phyloP scores from a whole-genome alignment of 2,797 vertebrate species.

The Astyanax mexicanus region DNA sequence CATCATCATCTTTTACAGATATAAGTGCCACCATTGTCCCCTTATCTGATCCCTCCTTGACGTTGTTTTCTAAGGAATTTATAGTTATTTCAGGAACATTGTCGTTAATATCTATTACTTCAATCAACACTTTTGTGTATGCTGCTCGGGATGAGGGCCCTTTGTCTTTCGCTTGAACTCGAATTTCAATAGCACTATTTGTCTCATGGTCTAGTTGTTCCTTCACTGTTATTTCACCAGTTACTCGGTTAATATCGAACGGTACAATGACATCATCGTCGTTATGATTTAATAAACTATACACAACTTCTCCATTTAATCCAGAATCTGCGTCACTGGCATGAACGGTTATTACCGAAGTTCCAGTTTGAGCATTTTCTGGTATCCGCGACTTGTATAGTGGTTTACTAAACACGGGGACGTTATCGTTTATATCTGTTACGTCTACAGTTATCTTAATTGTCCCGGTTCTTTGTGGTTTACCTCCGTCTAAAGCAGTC shows the following conservation, averaged over 20 bases:
- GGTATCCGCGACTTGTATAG: conserved; percentile 63
- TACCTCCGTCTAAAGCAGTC: conserved; percentile 75
- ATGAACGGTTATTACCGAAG: conserved; percentile 62
- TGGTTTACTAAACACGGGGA: conserved; percentile 62
- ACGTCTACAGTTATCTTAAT: conserved; percentile 70
- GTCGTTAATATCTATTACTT: conserved; percentile 61
- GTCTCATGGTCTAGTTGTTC: no score
- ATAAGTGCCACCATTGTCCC: conserved; percentile 74
- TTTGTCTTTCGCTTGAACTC: no score
- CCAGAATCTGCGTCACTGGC: no score
- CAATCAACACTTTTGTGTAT: conserved; percentile 73
- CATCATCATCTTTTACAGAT: conserved; percentile 72
- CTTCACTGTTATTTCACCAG: no score
- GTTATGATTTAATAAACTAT: no score
- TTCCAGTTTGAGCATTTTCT: conserved; percentile 67
- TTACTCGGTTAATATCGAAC: no score
- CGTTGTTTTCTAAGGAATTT: conserved; percentile 65
- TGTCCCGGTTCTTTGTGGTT: conserved; percentile 69
- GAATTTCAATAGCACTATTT: no score
- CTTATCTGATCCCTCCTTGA: conserved; percentile 68
- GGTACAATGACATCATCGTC: no score
- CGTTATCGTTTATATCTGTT: conserved; percentile 81
- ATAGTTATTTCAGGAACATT: conserved; percentile 66
- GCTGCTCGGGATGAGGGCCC: conserved; percentile 55
- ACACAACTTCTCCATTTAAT: no score